phyloP scores from a whole-genome alignment of 2,797 vertebrate genomes.

The Scleropages formosus region DNA sequence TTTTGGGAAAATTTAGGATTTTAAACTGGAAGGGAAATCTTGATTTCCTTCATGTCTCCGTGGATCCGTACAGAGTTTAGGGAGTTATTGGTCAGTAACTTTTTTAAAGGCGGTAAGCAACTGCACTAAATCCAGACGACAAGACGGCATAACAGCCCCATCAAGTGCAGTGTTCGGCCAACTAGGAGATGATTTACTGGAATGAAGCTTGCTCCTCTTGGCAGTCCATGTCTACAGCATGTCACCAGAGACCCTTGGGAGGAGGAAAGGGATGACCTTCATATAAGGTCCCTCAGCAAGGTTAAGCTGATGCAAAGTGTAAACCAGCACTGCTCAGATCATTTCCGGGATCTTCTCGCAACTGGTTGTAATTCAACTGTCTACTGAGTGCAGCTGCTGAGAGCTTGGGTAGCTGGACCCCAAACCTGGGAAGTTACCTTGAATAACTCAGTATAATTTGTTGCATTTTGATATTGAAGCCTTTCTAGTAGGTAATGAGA shows the following conservation, averaged over 20 bases:
- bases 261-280: not conserved
- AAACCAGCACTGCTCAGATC: no score
- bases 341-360: no score
- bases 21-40: not conserved
- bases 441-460: no score
- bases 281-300: not conserved
- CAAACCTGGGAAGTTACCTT: no score
- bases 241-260: no score
- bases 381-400: no score
- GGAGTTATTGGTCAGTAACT: not conserved
- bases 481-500: no score
- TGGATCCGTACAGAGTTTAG: not conserved
- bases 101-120: not conserved
- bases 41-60: not conserved
- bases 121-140: not conserved
- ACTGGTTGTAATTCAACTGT: no score
- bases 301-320: not conserved
- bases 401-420: no score
- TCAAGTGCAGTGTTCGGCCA: no score
- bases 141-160: no score
- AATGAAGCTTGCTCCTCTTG: not conserved
- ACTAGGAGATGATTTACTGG: not conserved
- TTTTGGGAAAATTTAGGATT: not conserved
- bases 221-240: not conserved
- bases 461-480: no score